phyloP scores from a whole-genome alignment of 2,113 vertebrate species.

The Equus przewalskii region DNA sequence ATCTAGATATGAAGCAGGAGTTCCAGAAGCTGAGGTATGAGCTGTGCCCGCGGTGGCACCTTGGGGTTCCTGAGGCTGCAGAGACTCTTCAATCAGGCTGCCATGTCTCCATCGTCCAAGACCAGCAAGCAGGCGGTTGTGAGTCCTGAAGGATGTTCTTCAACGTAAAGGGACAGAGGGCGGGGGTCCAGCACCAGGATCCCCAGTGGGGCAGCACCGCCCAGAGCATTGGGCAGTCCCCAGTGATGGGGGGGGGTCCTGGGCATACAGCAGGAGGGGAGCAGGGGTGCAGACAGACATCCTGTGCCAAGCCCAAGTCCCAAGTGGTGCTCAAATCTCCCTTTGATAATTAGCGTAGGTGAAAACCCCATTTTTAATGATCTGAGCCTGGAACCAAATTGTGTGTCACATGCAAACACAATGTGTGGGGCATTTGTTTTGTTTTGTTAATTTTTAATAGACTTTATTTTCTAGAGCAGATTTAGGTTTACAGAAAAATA shows the following conservation, averaged over 20 bases:
- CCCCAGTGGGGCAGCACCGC: not conserved
- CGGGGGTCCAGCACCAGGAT: not conserved
- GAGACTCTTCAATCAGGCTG: not conserved
- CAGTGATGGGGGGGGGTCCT: not conserved
- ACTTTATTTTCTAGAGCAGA: slow-evolving; percentile 15
- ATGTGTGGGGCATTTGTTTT: not conserved
- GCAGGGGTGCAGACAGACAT: not conserved
- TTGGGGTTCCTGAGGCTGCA: too few species aligned
- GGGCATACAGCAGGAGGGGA: not conserved
- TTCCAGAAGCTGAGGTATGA: not conserved
- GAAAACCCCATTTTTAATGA: not conserved
- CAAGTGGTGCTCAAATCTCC: not conserved
- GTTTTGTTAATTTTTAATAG: not conserved
- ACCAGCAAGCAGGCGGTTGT: not conserved
- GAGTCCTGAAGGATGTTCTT: not conserved
- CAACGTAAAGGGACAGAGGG: not conserved
- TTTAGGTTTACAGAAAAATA: slow-evolving; percentile 3
- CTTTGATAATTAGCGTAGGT: not conserved
- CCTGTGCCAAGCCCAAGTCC: not conserved
- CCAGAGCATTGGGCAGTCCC: not conserved
- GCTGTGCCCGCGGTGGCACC: not conserved
- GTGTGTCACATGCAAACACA: not conserved
- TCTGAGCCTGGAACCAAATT: not conserved
- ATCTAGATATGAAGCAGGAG: not conserved
- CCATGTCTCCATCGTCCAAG: not conserved